Base-by-base conservation (phyloP, 1,140 invertebrate species). In the Polyergus mexicanus region DNA sequence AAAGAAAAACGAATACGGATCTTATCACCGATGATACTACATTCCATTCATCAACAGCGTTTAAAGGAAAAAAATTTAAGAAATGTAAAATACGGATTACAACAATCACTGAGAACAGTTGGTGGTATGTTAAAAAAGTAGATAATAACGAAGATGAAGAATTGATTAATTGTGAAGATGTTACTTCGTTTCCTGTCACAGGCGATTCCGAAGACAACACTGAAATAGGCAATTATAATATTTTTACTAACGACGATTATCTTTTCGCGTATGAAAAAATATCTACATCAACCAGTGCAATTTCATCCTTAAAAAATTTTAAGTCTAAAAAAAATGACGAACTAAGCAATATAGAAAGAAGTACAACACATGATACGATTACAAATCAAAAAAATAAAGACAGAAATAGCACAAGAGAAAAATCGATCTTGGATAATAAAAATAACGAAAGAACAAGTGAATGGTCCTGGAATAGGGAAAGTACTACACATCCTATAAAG, bases 151-250 rank as follows among this genome's bases (percentile, higher is more conserved):
- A 66, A 25, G 44, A 69, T 8, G 13, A 41, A 38, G 62, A 80
- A 54, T 78, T 63, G n/a, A 38, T 13, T 3, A 47, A 80, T 10
- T 68, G 62, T 10, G 44, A 80, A n/a, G 60, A 69, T 16, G 32
- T 41, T 69, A 25, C 32, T 28, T 69, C 6, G 7, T 22, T 68
- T 32, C 28, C 63, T 3, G n/a, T 3, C 0, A 16, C 62, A n/a
- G 68, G 25, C 32, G n/a, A 51, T 35, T 66, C 44, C 3, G 13
- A 19, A 25, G 44, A 54, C 19, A 7, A 69, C 25, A 51, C 16
- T 19, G 32, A 80, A 72, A 72, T 10, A 25, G 3, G 19, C 2
- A 38, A 68, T 54, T 16, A 66, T 2, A 32, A 10, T 25, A n/a
- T 13, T 10, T 16, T 41, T 35, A 28, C 32, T 32, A 35, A 7